phyloP scores from a whole-genome alignment of 2,888 invertebrate genomes.

The Chrysotoxum bicinctum region DNA sequence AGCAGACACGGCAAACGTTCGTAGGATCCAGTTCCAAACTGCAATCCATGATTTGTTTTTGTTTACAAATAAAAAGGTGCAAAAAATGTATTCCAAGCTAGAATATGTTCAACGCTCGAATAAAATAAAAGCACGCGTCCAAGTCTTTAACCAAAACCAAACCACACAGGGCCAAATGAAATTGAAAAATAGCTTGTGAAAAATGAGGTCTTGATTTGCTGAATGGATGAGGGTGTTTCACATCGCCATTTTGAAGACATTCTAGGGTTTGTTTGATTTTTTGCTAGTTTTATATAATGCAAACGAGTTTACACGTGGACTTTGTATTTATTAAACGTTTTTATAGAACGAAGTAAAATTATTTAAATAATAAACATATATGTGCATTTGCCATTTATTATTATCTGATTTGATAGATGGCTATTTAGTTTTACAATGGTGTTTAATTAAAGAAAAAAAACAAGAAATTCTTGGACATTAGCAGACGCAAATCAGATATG shows the following conservation, averaged over 20 bases:
- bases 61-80: conserved; percentile 40
- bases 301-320: neutral
- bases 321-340: neutral
- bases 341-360: too few species aligned
- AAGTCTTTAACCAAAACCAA: conserved; percentile 20
- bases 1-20: conserved; percentile 56
- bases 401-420: too few species aligned
- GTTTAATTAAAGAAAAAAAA: too few species aligned
- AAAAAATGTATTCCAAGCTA: conserved; percentile 36
- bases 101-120: conserved; percentile 62
- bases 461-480: too few species aligned
- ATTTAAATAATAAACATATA: too few species aligned
- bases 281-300: too few species aligned
- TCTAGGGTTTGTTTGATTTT: conserved; percentile 26
- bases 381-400: too few species aligned
- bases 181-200: conserved; percentile 6
- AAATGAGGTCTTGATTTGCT: conserved; percentile 42
- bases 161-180: conserved; percentile 46
- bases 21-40: conserved; percentile 68
- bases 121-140: conserved; percentile 57
- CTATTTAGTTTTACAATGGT: too few species aligned
- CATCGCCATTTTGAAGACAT: conserved; percentile 30
- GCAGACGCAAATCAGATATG: too few species aligned
- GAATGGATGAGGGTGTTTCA: conserved; percentile 61
- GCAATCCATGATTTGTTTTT: conserved; percentile 60